Percentiles rank a stretch among this genome's conserved stretches.
These are phyloP conservation scores for Brachionus asplanchnoidis DNA, from an alignment of 1,140 invertebrate genomes.

Conservation along the genomic window DNA sequence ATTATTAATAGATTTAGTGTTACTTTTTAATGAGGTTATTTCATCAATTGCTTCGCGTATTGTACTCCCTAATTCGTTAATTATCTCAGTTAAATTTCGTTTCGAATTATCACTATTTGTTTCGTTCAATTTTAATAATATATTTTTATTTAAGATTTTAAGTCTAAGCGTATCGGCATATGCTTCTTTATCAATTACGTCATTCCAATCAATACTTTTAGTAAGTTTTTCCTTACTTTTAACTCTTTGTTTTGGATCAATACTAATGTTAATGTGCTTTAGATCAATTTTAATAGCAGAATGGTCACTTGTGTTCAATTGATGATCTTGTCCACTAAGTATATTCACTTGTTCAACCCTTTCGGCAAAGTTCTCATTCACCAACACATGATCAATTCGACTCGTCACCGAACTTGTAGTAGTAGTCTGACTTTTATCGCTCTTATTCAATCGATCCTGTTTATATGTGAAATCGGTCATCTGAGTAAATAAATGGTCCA, in stretches of 20 bases:
- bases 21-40: neutral
- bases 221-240: neutral
- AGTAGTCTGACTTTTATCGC: neutral
- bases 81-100: neutral
- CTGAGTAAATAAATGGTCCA: too few species aligned
- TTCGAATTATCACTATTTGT: neutral
- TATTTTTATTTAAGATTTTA: neutral
- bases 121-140: neutral
- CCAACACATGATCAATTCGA: neutral
- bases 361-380: neutral
- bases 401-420: neutral
- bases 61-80: neutral
- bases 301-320: neutral
- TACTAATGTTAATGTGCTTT: neutral
- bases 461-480: too few species aligned
- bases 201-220: neutral
- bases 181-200: neutral
- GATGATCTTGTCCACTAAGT: neutral
- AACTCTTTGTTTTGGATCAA: neutral
- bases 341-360: neutral
- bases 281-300: neutral
- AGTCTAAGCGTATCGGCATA: neutral
- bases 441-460: too few species aligned
- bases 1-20: neutral
- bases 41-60: neutral